Evolutionary conservation across 1,140 invertebrate species (phyloP), one percentile per base, ranked within the genome.

Genomic region (Drosophila biarmipes): DNA sequence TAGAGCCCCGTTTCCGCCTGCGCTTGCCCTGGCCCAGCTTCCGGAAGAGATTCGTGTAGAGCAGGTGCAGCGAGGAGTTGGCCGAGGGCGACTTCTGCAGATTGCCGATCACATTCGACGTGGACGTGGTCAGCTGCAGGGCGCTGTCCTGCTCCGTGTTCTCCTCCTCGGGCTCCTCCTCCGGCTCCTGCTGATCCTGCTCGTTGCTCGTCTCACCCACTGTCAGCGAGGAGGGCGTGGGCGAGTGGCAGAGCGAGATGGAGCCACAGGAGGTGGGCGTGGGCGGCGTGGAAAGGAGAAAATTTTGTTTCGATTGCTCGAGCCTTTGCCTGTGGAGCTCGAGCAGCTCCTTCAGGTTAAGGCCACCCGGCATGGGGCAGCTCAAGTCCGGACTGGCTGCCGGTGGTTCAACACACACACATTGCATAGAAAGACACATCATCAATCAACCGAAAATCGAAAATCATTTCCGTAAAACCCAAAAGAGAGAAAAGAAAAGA

Each of bases 271-370:
- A 90, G 15, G 76, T 87, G 53, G 90, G 86, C 45, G 85, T 80
- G 59, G 90, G 77, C 58, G 90, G 86, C 69, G 90, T 77, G 79
- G 90, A 91, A 90, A 91, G 82, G 76, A 91, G 77, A 90, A 91
- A 91, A 85, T 85, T 84, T 90, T 91, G 86, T 90, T 91, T 91
- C 62, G 90, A 91, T 91, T 85, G 77, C 63, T 91, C 82, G 58
- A 78, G 82, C 15, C 90, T 86, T 73, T 90, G 90, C 75, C 90
- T 72, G 67, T 91, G 90, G 27, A 91, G 78, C 54, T 85, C 71
- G 71, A 91, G 78, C 55, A 91, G 78, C 77, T 91, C 86, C 74
- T 73, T 90, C 71, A 91, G 78, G 73, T 75, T 74, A 56, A 67
- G 42, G 51, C 72, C 74, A 31, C 61, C 67, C 19, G 37, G 55